A percentile compares a stretch with the other conserved stretches of the same genome.
phyloP scores from a whole-genome alignment of 2,113 vertebrate genomes.

The Conger conger region DNA sequence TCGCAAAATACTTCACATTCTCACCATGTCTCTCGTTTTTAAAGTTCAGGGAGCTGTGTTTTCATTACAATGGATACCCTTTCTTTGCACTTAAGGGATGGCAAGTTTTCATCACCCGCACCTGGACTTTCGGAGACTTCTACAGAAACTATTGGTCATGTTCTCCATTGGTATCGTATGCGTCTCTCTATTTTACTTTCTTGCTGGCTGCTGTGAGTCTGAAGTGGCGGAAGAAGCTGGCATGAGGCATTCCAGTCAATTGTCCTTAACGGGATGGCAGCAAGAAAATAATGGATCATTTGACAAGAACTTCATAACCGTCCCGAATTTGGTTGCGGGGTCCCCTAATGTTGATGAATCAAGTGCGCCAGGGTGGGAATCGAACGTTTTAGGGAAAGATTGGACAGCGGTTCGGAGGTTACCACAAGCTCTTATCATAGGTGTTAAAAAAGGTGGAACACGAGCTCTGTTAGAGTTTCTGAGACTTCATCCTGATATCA shows the following conservation, averaged over 20 bases:
- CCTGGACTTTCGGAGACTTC: constrained; percentile 60
- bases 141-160: constrained; percentile 66
- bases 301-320: constrained; percentile 12
- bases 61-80: constrained; percentile 62
- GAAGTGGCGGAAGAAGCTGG: constrained; percentile 48
- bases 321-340: constrained; percentile 29
- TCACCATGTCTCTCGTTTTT: constrained; percentile 19
- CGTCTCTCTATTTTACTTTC: constrained; percentile 64
- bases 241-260: constrained; percentile 32
- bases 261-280: constrained; percentile 45
- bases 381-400: constrained; percentile 60
- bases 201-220: constrained; percentile 66
- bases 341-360: constrained; percentile 16
- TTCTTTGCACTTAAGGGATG: constrained; percentile 62
- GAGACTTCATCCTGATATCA: constrained; percentile 73
- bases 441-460: constrained; percentile 76
- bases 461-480: constrained; percentile 76
- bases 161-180: constrained; percentile 66
- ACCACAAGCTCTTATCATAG: constrained; percentile 75
- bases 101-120: constrained; percentile 56
- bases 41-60: constrained; percentile 46
- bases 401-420: constrained; percentile 69
- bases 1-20: not conserved
- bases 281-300: constrained; percentile 49
- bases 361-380: constrained; percentile 43